Evolutionary conservation across 1,140 invertebrate genomes (phyloP).

Genomic region (Muscidifurax raptorellus): DNA sequence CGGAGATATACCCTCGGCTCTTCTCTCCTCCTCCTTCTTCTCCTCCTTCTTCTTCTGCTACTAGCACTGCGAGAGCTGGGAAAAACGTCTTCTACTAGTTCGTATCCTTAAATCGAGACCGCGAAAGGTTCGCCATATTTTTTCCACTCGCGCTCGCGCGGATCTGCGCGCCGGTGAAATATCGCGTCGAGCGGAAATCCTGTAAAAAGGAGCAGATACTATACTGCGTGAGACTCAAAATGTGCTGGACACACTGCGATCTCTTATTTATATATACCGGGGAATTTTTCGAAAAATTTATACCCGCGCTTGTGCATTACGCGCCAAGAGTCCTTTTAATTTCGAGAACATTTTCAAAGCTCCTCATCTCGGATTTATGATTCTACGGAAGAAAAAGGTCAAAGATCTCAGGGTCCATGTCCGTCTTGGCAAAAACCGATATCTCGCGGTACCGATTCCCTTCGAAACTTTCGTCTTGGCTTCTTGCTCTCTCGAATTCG

Average conservation of each 20-base stretch:
- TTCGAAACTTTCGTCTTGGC: conserved; percentile 24
- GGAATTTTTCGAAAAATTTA: background rate
- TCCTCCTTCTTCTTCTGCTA: background rate
- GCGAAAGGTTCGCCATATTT: conserved; percentile 6
- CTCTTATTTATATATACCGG: background rate
- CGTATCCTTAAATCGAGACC: conserved; percentile 6
- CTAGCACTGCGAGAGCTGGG: background rate
- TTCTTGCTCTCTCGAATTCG: background rate
- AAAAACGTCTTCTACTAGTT: background rate
- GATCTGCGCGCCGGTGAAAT: background rate
- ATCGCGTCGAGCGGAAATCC: background rate
- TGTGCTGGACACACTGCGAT: background rate
- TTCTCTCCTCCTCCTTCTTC: background rate
- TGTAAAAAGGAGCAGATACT: background rate
- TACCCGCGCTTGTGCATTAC: background rate
- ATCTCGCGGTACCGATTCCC: background rate
- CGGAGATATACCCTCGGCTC: background rate
- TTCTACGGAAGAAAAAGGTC: background rate
- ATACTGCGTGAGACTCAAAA: background rate
- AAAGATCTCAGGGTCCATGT: too few species aligned
- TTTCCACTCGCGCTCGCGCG: background rate
- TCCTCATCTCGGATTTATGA: background rate
- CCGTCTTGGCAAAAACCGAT: background rate
- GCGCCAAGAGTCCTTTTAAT: background rate
- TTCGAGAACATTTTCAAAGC: background rate